These are phyloP conservation scores for Whitmania pigra DNA, from an alignment of 1,140 invertebrate species.

Conservation along the genomic window DNA sequence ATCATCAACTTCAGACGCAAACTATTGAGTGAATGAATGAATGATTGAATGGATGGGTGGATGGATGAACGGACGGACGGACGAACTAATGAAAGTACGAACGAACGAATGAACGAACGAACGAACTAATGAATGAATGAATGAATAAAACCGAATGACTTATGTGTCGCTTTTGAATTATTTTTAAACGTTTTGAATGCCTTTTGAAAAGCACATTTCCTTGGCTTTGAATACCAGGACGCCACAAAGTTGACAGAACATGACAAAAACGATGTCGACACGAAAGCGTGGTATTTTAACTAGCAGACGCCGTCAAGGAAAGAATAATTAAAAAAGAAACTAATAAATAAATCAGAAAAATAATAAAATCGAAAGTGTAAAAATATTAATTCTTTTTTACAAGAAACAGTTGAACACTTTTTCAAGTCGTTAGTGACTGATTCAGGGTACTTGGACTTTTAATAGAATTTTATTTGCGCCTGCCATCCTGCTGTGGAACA, in stretches of 20 bases:
- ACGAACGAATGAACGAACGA: background rate
- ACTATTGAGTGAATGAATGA: background rate
- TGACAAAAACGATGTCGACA: too few relatives aligned
- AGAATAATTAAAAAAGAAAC: too few relatives aligned
- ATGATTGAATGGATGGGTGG: background rate
- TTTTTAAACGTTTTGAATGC: too few relatives aligned
- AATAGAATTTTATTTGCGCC: background rate
- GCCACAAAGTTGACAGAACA: background rate
- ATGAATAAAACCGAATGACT: background rate
- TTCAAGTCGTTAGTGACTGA: too few relatives aligned
- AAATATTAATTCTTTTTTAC: background rate
- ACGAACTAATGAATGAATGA: conserved; percentile 5
- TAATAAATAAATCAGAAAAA: background rate
- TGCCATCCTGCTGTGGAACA: too few relatives aligned
- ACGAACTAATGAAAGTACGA: background rate
- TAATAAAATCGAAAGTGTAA: background rate
- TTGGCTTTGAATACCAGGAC: too few relatives aligned
- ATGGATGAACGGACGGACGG: background rate
- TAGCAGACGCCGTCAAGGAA: too few relatives aligned
- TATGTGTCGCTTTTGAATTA: background rate
- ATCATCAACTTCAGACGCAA: too few relatives aligned
- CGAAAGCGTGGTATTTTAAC: too few relatives aligned
- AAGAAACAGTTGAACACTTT: background rate
- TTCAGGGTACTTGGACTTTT: too few relatives aligned
- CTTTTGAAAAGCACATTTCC: background rate